Conservation (phyloP, 2,113 vertebrate genomes). For the Antennarius striatus region DNA sequence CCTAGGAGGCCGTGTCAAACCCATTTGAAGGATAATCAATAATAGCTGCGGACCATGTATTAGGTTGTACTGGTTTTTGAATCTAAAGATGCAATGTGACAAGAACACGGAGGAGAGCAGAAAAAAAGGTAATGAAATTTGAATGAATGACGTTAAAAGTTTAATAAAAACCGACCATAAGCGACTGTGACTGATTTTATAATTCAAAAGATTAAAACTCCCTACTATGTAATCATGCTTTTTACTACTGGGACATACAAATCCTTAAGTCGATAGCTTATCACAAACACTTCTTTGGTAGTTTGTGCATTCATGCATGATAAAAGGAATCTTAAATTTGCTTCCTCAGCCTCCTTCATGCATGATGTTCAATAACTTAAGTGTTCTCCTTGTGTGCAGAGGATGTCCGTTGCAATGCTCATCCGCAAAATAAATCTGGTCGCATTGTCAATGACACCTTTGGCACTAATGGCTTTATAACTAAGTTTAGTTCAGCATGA, state of each 20-base stretch:
- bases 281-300: slow-evolving; percentile 4
- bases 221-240: slow-evolving; percentile 6
- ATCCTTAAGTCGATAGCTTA: slow-evolving; percentile 26
- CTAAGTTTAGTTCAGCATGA: slow-evolving; percentile 25
- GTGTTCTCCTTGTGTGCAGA: not conserved
- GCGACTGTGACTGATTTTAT: not conserved
- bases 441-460: slow-evolving; percentile 14
- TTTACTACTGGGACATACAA: slow-evolving; percentile 19
- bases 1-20: slow-evolving; percentile 47
- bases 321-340: slow-evolving; percentile 10
- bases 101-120: slow-evolving; percentile 30
- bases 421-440: slow-evolving; percentile 13
- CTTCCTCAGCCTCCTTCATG: not conserved
- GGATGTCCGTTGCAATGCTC: not conserved
- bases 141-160: slow-evolving; percentile 14
- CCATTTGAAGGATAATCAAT: slow-evolving; percentile 61
- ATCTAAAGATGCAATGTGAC: slow-evolving; percentile 37
- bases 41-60: slow-evolving; percentile 41
- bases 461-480: slow-evolving; percentile 30
- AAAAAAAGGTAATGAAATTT: slow-evolving; percentile 3
- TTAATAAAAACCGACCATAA: slow-evolving; percentile 9
- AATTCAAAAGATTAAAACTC: slow-evolving; percentile 38
- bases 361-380: slow-evolving; percentile 12
- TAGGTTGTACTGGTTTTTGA: slow-evolving; percentile 37
- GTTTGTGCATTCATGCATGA: slow-evolving; percentile 6